A percentile compares a stretch with the other conserved stretches of the same genome.
Conservation (phyloP, 2,113 vertebrate species). For the Aphelocoma coerulescens region DNA sequence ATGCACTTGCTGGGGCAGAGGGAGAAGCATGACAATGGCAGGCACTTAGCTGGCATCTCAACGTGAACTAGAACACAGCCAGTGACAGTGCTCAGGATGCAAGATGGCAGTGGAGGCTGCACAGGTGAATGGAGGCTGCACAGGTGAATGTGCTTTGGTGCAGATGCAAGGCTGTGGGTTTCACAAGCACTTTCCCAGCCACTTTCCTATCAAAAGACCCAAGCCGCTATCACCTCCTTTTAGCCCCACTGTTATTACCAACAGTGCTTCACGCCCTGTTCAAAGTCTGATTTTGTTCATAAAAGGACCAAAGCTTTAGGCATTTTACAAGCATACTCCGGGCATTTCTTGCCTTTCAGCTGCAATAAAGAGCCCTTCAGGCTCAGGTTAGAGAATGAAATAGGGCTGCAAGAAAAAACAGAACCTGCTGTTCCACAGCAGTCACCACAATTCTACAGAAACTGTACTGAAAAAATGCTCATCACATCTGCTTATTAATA, state of each 20-base stretch:
- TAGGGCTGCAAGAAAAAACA: background rate
- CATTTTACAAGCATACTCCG: background rate
- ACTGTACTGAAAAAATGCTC: background rate
- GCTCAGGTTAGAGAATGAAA: background rate
- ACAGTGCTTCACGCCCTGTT: background rate
- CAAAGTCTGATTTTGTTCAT: background rate
- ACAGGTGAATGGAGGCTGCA: background rate
- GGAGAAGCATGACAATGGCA: rapidly evolving
- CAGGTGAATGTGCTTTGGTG: rapidly evolving
- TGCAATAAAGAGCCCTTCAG: background rate
- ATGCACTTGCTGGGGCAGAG: too few species aligned
- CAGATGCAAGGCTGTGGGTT: background rate
- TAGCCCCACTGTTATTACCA: background rate
- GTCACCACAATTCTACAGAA: background rate
- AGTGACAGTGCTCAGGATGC: background rate
- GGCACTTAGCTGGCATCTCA: background rate
- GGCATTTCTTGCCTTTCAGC: background rate
- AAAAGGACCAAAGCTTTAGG: background rate
- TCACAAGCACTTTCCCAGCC: background rate
- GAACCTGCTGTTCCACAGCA: background rate
- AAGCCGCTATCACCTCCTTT: background rate
- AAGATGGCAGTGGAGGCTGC: rapidly evolving
- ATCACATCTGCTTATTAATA: background rate
- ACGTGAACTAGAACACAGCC: rapidly evolving
- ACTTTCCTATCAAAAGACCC: background rate